Evolutionary conservation across 2,888 invertebrate genomes (phyloP).

Genomic region (Aleiodes testaceus): DNA sequence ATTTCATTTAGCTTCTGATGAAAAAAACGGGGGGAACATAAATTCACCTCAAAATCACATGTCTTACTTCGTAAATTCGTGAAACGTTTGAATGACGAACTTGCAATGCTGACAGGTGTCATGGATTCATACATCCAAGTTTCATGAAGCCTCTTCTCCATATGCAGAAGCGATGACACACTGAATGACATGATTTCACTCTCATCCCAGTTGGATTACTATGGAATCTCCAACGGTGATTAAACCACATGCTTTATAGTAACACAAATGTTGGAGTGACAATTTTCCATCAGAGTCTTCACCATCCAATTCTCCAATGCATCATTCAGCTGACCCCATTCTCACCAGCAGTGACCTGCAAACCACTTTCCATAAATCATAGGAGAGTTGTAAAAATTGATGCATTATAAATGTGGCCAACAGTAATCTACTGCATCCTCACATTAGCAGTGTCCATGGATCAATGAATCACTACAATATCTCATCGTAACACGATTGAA

Average conservation of each 20-base stretch:
- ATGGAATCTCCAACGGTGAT: conserved; percentile 8
- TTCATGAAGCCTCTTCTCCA: conserved; percentile 3
- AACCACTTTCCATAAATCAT: too few relatives aligned
- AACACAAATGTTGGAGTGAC: conserved; percentile 10
- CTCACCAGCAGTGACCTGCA: neutral
- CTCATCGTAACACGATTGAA: neutral
- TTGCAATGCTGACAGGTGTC: too few relatives aligned
- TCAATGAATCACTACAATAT: conserved; percentile 5
- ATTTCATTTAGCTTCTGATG: too few relatives aligned
- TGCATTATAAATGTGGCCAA: too few relatives aligned
- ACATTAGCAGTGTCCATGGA: neutral
- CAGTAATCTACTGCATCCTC: neutral
- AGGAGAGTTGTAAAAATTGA: too few relatives aligned
- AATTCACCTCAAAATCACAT: too few relatives aligned
- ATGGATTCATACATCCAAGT: neutral
- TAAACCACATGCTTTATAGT: conserved; percentile 17
- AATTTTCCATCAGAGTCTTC: neutral
- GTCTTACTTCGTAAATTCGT: too few relatives aligned
- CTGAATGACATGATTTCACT: conserved; percentile 15
- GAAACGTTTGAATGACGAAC: too few relatives aligned
- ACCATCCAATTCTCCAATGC: neutral
- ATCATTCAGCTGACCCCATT: conserved; percentile 13
- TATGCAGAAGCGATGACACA: neutral
- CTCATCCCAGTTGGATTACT: conserved; percentile 2
- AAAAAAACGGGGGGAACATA: too few relatives aligned